Evolutionary conservation across 2,797 vertebrate species (phyloP).

Genomic region (Fringilla coelebs): DNA sequence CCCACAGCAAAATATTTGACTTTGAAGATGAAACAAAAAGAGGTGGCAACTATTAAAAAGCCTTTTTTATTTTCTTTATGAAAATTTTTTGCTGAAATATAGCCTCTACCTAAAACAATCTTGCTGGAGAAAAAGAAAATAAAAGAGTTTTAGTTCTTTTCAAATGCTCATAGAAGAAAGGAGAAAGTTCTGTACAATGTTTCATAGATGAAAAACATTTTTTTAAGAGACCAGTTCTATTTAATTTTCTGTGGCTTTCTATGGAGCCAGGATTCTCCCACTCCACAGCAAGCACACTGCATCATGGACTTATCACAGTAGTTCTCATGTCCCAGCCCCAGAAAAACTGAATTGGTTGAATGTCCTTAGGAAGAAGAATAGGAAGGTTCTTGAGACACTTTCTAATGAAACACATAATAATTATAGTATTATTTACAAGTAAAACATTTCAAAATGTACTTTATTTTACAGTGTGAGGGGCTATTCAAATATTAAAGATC

Average conservation of each 20-base stretch:
- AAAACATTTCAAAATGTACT: background rate
- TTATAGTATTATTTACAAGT: conserved; percentile 12
- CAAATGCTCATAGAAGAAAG: background rate
- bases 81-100: background rate
- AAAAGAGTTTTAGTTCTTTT: background rate
- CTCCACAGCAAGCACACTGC: background rate
- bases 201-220: background rate
- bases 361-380: background rate
- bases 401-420: background rate
- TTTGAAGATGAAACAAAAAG: background rate
- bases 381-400: background rate
- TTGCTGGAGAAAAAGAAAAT: background rate
- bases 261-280: background rate
- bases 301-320: background rate
- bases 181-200: background rate
- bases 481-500: conserved; percentile 2
- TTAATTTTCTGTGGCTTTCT: background rate
- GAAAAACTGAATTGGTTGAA: background rate
- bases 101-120: background rate
- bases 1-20: background rate
- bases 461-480: background rate
- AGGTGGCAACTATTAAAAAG: background rate
- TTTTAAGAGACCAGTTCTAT: background rate
- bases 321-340: background rate
- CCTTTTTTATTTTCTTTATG: background rate